Conservation (phyloP, 2,888 invertebrate genomes). For the Pristionchus arcanus region DNA sequence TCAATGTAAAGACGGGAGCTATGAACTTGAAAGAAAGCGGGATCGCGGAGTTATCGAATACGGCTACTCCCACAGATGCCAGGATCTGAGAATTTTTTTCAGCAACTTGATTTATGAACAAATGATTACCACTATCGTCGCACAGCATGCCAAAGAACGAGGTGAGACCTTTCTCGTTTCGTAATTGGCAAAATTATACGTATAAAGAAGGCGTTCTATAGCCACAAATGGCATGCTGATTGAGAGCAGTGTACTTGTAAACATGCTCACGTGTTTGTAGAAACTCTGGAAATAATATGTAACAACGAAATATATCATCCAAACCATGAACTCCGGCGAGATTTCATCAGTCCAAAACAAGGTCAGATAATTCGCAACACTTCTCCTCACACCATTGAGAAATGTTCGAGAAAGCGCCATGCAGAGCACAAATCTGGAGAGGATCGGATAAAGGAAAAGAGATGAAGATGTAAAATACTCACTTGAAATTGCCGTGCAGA, state of each 20-base stretch:
- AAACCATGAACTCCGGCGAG: background rate
- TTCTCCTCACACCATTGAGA: background rate
- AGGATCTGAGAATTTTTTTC: background rate
- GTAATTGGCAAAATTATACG: background rate
- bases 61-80: background rate
- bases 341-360: background rate
- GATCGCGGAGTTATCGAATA: background rate
- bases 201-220: background rate
- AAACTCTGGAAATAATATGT: background rate
- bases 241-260: background rate
- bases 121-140: background rate
- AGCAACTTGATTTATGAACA: background rate
- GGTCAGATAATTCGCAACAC: background rate
- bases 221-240: background rate
- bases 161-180: background rate
- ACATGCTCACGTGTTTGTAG: background rate
- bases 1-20: background rate
- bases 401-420: background rate
- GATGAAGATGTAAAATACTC: background rate
- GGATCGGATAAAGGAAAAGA: too few species aligned
- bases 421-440: background rate
- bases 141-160: background rate
- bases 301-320: too few species aligned
- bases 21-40: background rate
- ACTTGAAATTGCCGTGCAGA: background rate